Evolutionary conservation across 2,888 invertebrate genomes (phyloP).

Genomic region (Syrphus vitripennis): DNA sequence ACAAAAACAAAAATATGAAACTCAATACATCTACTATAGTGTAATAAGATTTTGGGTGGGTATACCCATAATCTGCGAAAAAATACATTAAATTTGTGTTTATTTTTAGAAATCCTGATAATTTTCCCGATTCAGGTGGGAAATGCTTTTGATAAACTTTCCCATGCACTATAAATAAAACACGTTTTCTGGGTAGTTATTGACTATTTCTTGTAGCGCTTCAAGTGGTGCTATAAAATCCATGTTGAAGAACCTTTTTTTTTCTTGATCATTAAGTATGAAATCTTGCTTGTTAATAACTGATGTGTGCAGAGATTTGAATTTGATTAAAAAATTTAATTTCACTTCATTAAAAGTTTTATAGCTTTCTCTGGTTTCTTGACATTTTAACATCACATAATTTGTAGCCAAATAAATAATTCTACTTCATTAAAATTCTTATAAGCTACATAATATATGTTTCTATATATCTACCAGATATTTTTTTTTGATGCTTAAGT

Average conservation of each 20-base stretch:
- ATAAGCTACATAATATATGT: background rate
- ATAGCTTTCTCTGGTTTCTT: slow-evolving; percentile 9
- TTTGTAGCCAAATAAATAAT: slow-evolving; percentile 21
- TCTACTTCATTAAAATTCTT: slow-evolving; percentile 9
- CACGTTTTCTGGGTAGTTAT: background rate
- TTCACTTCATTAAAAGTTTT: slow-evolving; percentile 20
- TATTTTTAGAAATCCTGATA: background rate
- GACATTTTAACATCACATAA: background rate
- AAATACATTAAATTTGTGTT: background rate
- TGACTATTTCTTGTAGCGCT: background rate
- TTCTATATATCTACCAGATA: background rate
- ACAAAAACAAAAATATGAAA: background rate
- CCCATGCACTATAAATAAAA: background rate
- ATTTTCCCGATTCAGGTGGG: background rate
- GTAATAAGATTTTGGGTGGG: slow-evolving; percentile 15
- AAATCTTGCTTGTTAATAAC: background rate
- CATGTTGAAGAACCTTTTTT: background rate
- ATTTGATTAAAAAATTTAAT: slow-evolving; percentile 6
- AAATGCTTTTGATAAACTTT: background rate
- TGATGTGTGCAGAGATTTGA: slow-evolving; percentile 7
- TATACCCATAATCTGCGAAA: background rate
- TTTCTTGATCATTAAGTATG: background rate
- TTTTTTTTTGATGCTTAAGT: background rate
- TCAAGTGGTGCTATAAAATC: background rate
- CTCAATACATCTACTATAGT: too few relatives aligned